Base-by-base conservation (phyloP, 2,113 vertebrate species). In the Macquaria ambigua region DNA sequence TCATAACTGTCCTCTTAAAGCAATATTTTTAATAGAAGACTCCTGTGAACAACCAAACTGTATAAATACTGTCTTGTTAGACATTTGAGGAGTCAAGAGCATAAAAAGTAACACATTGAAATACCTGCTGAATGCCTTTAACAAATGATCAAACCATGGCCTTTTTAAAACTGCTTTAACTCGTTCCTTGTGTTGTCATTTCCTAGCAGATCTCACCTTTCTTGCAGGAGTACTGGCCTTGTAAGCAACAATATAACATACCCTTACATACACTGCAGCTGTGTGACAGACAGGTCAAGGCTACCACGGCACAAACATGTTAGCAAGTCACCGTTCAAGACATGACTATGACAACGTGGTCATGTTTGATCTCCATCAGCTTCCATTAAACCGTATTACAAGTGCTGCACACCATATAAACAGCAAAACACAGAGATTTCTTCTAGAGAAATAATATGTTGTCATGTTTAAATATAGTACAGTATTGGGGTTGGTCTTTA, bases 401-500 rank as follows among this genome's bases (percentile, higher is more conserved):
- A 63, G 64, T 34, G 8, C 64, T 43, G n/a, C 43, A 41, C 50
- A 55, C 21, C n/a, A 31, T 3, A 25, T 23, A 50, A 55, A 79
- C 56, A 46, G 34, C 59, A 70, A 25, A 81, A 56, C 16, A 59
- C 6, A 28, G 58, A 39, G 48, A 28, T 34, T 70, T 43, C 59
- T 28, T 84, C 23, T 28, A 8, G 3, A 73, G 52, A 46, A 73
- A 77, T 74, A 74, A 3, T 28, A 25, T 52, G 58, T 61, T 34
- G 68, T 74, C 23, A 20, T 68, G 52, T 63, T 82, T 46, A 43
- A 73, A 78, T 77, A 71, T 31, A 59, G 39, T 50, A 34, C 39
- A 58, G 69, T 50, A 25, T 21, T 62, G 34, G 55, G 56, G 81
- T 90, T 79, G n/a, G 34, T 39, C 18, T 52, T 80, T 28, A 48